phyloP scores from a whole-genome alignment of 2,888 invertebrate genomes.

The Litoditis marina region DNA sequence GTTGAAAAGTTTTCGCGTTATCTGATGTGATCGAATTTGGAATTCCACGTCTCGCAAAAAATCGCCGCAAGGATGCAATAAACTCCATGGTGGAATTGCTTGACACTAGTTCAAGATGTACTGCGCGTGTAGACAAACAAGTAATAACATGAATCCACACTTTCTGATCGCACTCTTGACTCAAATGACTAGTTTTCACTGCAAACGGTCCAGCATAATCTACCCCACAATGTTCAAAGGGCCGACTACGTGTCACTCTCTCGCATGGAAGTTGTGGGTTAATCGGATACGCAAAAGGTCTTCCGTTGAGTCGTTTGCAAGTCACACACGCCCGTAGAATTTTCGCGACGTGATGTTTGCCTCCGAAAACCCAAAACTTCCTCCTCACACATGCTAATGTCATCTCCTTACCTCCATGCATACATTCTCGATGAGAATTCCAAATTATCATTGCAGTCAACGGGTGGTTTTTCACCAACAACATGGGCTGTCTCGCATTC shows the following conservation, averaged over 20 bases:
- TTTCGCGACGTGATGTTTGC: not conserved
- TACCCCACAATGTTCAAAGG: slow-evolving; percentile 58
- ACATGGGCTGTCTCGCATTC: not conserved
- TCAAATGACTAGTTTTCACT: slow-evolving; percentile 46
- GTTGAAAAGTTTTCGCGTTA: slow-evolving; percentile 63
- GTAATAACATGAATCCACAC: slow-evolving; percentile 61
- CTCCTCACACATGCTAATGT: not conserved
- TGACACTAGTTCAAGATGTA: slow-evolving; percentile 62
- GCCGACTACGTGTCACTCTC: slow-evolving; percentile 18
- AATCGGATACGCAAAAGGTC: slow-evolving; percentile 3
- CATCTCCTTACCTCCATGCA: slow-evolving; percentile 2
- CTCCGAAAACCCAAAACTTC: slow-evolving; percentile 10
- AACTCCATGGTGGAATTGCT: slow-evolving; percentile 56
- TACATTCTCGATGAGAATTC: not conserved
- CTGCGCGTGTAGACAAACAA: slow-evolving; percentile 62
- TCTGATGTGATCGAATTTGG: slow-evolving; percentile 57
- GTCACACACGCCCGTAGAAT: not conserved
- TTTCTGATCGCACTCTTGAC: too few relatives aligned
- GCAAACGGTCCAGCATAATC: slow-evolving; percentile 63
- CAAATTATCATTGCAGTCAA: slow-evolving; percentile 1
- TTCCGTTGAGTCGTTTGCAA: slow-evolving; percentile 5
- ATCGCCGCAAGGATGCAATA: slow-evolving; percentile 56
- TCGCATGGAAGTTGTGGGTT: not conserved
- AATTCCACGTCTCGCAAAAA: slow-evolving; percentile 58
- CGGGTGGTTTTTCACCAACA: not conserved